Evolutionary conservation across 2,113 vertebrate species (phyloP), one percentile per base, ranked within the genome.

Genomic region (Gobius niger): DNA sequence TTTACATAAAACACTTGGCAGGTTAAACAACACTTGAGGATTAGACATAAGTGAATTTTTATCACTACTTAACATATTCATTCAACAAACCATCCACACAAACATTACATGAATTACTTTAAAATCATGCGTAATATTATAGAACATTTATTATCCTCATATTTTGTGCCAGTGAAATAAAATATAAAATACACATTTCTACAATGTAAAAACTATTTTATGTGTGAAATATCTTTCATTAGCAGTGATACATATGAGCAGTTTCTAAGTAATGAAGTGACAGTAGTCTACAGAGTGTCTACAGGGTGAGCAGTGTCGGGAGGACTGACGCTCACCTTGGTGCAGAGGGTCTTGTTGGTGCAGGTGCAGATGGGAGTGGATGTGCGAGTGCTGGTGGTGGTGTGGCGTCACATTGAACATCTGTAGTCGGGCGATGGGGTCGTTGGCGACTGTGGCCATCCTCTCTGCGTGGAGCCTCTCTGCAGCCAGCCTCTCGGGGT

Each of bases 401-500:
- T 99, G 98, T 0, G 97, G 98, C 0, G 98, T 99, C 67, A 99
- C 96, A 7, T 98, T 99, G 94, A 98, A 99, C 97, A 99, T 99
- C 94, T 99, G 98, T 24, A 99, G 94, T 47, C 98, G 93, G 0
- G 96, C 95, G 84, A 99, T 93, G 10, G 96, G 96, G 89, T 99
- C 98, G 1, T 97, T 97, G 73, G 96, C 95, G 60, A 99, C 94
- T 0, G 96, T 95, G 0, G 96, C 97, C 96, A 99, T 97, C 72
- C 98, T 93, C 90, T 98, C 98, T 0, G 96, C 96, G 0, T 98
- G 97, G 71, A 99, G 95, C 19, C 97, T 91, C 89, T 99, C 98
- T 0, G 96, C 97, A 0, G 96, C 97, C 90, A 99, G 91, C 90
- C 98, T 91, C 81, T 99, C 97, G 0, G 97, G 95, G 92, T 98